phyloP scores from a whole-genome alignment of 2,113 vertebrate genomes.

The Mobula birostris region DNA sequence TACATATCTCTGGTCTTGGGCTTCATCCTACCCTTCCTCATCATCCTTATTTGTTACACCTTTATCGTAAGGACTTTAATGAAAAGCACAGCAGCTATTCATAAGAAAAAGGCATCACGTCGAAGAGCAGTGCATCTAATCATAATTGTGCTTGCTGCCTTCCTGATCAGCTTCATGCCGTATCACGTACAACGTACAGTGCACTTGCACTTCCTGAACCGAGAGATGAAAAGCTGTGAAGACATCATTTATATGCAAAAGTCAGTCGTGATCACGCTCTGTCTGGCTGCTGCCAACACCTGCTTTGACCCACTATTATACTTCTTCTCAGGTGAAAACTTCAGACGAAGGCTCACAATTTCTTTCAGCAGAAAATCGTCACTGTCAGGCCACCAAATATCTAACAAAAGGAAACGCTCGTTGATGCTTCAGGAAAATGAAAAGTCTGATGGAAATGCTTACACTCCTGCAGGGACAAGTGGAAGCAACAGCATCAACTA shows the following conservation, averaged over 20 bases:
- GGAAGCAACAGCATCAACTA: background rate
- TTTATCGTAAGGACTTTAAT: constrained; percentile 74
- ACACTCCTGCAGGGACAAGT: background rate
- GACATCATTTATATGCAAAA: constrained; percentile 72
- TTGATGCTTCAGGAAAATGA: constrained; percentile 43
- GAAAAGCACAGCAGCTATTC: constrained; percentile 52
- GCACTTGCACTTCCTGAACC: constrained; percentile 63
- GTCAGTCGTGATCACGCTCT: constrained; percentile 76
- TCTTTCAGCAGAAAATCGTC: constrained; percentile 69
- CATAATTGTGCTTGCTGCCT: constrained; percentile 74
- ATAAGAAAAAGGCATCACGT: constrained; percentile 58
- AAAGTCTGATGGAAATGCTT: constrained; percentile 43
- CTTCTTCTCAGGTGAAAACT: constrained; percentile 87
- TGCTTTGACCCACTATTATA: constrained; percentile 92
- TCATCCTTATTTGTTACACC: constrained; percentile 80
- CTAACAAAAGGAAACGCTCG: constrained; percentile 52
- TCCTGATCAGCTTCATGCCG: constrained; percentile 82
- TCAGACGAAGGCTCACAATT: constrained; percentile 61
- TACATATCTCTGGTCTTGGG: constrained; percentile 72
- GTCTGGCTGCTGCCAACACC: constrained; percentile 82
- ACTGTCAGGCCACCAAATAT: constrained; percentile 51
- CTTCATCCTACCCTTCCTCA: constrained; percentile 73
- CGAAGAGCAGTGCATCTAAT: constrained; percentile 83
- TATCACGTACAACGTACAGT: constrained; percentile 85
- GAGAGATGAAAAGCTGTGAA: constrained; percentile 47